A percentile compares a stretch with the other conserved stretches of the same genome.
phyloP scores from a whole-genome alignment of 2,113 vertebrate genomes.

The Rhegmatorhina hoffmannsi region DNA sequence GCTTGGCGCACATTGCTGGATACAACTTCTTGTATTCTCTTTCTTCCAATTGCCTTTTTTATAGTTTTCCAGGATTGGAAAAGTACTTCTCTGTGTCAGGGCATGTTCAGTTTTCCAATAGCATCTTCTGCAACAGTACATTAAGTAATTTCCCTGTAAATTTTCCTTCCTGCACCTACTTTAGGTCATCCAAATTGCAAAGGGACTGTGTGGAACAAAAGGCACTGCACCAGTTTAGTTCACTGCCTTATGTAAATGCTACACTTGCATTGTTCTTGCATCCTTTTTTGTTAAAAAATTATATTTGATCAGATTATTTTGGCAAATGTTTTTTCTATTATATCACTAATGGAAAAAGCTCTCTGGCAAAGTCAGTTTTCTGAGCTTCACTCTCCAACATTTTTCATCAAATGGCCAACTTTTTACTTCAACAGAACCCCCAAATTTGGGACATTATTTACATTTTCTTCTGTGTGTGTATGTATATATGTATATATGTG shows the following conservation, averaged over 20 bases:
- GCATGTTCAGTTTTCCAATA: background rate
- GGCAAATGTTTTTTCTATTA: background rate
- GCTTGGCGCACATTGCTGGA: background rate
- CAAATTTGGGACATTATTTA: background rate
- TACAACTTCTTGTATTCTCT: background rate
- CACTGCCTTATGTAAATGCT: background rate
- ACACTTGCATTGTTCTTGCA: background rate
- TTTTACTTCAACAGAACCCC: background rate
- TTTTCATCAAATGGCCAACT: background rate
- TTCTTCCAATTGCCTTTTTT: background rate
- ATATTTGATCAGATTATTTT: background rate
- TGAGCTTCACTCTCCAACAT: background rate
- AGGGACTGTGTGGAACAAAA: background rate
- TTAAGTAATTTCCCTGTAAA: background rate
- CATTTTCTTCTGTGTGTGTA: background rate
- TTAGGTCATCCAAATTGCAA: background rate
- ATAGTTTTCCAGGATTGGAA: background rate
- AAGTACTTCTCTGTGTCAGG: background rate
- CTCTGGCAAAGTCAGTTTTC: background rate
- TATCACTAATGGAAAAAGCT: background rate
- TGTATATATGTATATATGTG: too few species aligned
- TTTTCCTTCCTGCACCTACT: background rate
- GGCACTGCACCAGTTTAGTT: background rate
- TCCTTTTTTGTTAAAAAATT: background rate
- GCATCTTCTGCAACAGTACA: background rate